Base-by-base conservation (phyloP, 2,113 vertebrate genomes). In the Nyctereutes procyonoides region DNA sequence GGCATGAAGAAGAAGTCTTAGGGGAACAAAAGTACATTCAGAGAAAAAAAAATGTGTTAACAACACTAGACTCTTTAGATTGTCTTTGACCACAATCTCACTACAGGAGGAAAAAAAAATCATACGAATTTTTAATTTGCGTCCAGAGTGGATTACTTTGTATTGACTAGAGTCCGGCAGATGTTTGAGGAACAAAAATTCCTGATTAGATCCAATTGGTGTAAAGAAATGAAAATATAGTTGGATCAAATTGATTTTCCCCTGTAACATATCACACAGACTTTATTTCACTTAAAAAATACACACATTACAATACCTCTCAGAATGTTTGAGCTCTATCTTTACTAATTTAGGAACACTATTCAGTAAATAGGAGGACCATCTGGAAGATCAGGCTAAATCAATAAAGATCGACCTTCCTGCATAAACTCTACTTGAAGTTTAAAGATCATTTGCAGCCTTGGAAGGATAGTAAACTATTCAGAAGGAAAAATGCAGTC, bases 371-470 rank as follows among this genome's bases (percentile, higher is more conserved):
- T 94, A 58, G 93, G 5, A 92, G 3, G 38, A 55, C 62, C 24
- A 1, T 93, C 48, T 3, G 89, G 22, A 85, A 88, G 56, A 83
- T 88, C 24, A 97, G 93, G 93, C 73, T 84, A 63, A 97, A 94
- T 97, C 88, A 94, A 90, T 98, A 93, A 86, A 92, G 0, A 65
- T 58, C 15, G 4, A 98, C 12, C 0, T 43, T 97, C 43, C 30
- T 65, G 13, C 89, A 88, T 81, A 96, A 94, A 97, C 81, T 91
- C 55, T 67, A 20, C 92, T 30, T 53, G 93, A 98, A 98, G 26
- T 48, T 84, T 95, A 93, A 77, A 94, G 85, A 97, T 86, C 0
- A 73, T 91, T 96, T 89, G 5, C 53, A 94, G 81, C 89, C 96
- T 94, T 93, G 85, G 88, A 97, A 58, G 28, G 74, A 91, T 11